Base-by-base conservation (phyloP, 2,797 vertebrate species). In the Leptoclinus maculatus region DNA sequence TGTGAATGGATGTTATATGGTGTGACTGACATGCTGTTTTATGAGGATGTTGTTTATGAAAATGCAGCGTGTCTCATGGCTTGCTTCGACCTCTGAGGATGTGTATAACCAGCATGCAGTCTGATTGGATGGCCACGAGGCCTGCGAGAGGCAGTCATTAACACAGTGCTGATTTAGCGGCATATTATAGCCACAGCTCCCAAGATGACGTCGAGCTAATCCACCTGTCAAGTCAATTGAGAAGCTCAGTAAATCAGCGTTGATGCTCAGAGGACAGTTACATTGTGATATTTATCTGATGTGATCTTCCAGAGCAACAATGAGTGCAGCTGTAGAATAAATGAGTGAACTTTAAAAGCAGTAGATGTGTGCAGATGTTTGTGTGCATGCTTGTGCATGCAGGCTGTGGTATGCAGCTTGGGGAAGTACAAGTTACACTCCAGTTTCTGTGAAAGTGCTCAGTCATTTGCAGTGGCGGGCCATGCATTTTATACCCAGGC, bases 171-270 rank as follows among this genome's bases (percentile, higher is more conserved):
- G 76, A 90, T 88, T 87, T 86, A 75, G 82, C 82, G 83, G 70
- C 78, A 91, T 86, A 93, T 84, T 85, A 89, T 85, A 66, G 75
- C 82, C 84, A 84, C 82, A 84, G 88, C 78, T 90, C 75, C 78
- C 88, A 69, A 86, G 84, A 90, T 85, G 80, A 76, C 88, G 88
- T 84, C 68, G 71, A 87, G 88, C 85, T 88, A 89, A 93, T 92
- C 80, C 79, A 76, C 72, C 84, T 59, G 70, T 88, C 83, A 89
- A 85, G 85, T 90, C 87, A 86, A 75, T 78, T 69, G 82, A 90
- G 89, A 82, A 84, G 77, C 88, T 78, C 76, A 58, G 79, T 84
- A 86, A 91, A 88, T 91, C 81, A 89, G 78, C 14, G 21, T 49
- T 76, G 77, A 83, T 78, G 83, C 80, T 90, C 73, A 58, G 85